phyloP scores from a whole-genome alignment of 2,888 invertebrate genomes.

The Drosophila kuntzei region DNA sequence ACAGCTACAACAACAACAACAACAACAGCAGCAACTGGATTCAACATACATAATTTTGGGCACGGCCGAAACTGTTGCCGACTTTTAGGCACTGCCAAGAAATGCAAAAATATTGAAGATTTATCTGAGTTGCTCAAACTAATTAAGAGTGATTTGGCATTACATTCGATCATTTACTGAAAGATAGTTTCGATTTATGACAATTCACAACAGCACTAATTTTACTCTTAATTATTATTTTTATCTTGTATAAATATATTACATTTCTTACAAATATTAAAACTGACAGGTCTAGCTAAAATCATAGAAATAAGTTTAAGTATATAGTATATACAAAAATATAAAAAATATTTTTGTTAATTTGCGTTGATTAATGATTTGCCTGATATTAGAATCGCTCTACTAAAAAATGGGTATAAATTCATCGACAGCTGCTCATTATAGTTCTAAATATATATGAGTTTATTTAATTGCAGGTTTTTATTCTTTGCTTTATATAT shows the following conservation, averaged over 20 bases:
- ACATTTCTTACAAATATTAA: no score
- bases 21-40: slow-evolving; percentile 1
- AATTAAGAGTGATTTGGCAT: slow-evolving; percentile 15
- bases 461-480: background rate
- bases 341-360: no score
- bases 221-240: no score
- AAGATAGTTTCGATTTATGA: background rate
- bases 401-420: background rate
- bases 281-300: no score
- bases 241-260: no score
- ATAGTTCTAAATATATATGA: background rate
- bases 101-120: slow-evolving; percentile 49
- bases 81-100: slow-evolving; percentile 33
- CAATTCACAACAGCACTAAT: no score
- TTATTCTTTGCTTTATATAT: no score
- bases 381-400: background rate
- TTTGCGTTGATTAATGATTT: background rate
- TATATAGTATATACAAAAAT: no score
- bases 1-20: slow-evolving; percentile 12
- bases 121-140: slow-evolving; percentile 34
- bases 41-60: slow-evolving; percentile 31
- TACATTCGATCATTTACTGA: background rate
- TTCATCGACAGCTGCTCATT: background rate
- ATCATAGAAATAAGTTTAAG: no score
- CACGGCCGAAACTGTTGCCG: slow-evolving; percentile 43